Percentiles rank a stretch among this genome's conserved stretches.
phyloP scores from a whole-genome alignment of 2,888 invertebrate species.

The Dendrolimus houi region DNA sequence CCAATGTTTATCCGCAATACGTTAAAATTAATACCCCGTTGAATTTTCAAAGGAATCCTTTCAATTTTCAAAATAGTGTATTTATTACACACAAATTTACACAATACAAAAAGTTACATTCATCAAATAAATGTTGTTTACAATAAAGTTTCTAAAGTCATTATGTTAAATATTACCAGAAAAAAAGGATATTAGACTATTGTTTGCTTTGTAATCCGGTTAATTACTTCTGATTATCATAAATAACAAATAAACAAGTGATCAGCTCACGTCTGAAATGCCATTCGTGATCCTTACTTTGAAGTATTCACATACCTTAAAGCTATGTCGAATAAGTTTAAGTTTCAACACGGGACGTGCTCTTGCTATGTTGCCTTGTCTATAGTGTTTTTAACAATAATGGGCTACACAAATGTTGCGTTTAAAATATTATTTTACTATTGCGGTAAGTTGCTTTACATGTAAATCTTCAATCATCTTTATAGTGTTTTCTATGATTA shows the following conservation, averaged over 20 bases:
- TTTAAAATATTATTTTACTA: slow-evolving; percentile 41
- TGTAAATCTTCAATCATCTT: too few species aligned
- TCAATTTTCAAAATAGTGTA: too few species aligned
- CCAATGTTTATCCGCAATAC: too few species aligned
- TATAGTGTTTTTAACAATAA: slow-evolving; percentile 23
- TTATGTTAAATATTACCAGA: slow-evolving; percentile 9
- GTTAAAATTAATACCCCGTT: too few species aligned
- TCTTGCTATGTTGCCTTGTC: slow-evolving; percentile 19
- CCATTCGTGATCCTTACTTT: not conserved
- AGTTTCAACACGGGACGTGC: slow-evolving; percentile 19
- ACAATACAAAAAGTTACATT: too few species aligned
- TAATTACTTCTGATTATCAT: slow-evolving; percentile 7
- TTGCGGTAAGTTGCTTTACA: slow-evolving; percentile 29
- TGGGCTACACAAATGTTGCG: slow-evolving; percentile 36
- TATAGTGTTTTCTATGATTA: not conserved
- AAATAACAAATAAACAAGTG: slow-evolving; percentile 4
- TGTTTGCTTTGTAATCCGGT: slow-evolving; percentile 7
- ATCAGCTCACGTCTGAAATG: not conserved
- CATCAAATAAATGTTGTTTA: slow-evolving; percentile 2
- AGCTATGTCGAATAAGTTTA: slow-evolving; percentile 6
- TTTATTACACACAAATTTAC: too few species aligned
- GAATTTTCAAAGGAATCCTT: too few species aligned
- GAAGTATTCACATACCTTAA: slow-evolving; percentile 1
- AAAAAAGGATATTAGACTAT: slow-evolving; percentile 5
- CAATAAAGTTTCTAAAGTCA: slow-evolving; percentile 8